Evolutionary conservation across 2,888 invertebrate genomes (phyloP).

Genomic region (Dorcus hopei): DNA sequence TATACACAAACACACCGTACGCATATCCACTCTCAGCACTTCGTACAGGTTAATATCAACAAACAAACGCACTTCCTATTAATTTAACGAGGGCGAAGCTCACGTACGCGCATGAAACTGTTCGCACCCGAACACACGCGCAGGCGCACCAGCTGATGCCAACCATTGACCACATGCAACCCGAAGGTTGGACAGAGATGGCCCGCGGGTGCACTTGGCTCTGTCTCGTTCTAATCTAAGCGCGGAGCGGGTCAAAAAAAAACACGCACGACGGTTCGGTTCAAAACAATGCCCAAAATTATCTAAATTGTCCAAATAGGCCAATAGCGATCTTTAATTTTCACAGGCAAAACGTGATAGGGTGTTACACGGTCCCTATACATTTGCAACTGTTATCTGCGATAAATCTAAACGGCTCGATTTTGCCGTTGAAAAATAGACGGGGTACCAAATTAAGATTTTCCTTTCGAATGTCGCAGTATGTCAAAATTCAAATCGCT

Average conservation of each 20-base stretch:
- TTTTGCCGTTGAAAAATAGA: too few relatives aligned
- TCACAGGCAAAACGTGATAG: too few relatives aligned
- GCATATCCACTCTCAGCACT: constrained; percentile 29
- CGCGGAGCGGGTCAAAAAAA: constrained; percentile 3
- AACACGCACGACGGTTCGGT: constrained; percentile 2
- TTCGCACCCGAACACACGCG: constrained; percentile 41
- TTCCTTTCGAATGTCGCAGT: too few relatives aligned
- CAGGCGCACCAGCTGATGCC: constrained; percentile 29
- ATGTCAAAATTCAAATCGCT: too few relatives aligned
- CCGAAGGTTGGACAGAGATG: constrained; percentile 13
- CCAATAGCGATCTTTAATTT: too few relatives aligned
- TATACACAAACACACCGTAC: constrained; percentile 12
- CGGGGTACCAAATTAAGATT: too few relatives aligned
- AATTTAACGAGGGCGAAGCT: constrained; percentile 37
- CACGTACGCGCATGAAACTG: constrained; percentile 44
- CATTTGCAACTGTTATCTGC: background rate
- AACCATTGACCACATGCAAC: constrained; percentile 26
- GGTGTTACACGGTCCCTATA: too few relatives aligned
- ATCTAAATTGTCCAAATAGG: too few relatives aligned
- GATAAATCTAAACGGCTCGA: too few relatives aligned
- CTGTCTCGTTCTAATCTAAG: constrained; percentile 12
- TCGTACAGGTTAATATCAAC: constrained; percentile 47
- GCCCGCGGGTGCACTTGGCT: constrained; percentile 18
- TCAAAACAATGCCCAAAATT: background rate
- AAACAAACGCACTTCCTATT: constrained; percentile 42